Conservation (phyloP, 2,113 vertebrate species). For the Orientallactaga bullata region DNA sequence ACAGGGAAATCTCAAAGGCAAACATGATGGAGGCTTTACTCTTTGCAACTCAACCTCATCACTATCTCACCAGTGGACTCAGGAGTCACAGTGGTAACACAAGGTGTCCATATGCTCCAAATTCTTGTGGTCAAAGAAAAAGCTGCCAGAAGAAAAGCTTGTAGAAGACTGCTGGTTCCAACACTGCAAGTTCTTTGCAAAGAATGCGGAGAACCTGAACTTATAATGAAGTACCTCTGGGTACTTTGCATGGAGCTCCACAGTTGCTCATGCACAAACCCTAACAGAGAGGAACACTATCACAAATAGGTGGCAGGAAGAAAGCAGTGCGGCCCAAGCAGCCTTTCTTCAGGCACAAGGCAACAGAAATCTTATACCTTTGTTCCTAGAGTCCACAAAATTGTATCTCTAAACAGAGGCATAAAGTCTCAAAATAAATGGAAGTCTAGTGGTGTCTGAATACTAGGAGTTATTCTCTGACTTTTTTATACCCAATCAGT, state of each 20-base stretch:
- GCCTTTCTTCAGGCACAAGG: neutral
- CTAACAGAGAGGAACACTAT: fast-evolving
- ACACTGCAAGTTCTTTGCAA: too few species aligned
- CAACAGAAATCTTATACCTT: neutral
- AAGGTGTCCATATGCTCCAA: neutral
- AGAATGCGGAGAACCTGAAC: neutral
- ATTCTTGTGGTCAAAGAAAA: neutral
- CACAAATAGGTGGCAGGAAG: neutral
- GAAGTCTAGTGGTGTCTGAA: neutral
- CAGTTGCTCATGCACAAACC: neutral
- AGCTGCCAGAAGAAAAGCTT: too few species aligned
- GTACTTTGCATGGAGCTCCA: neutral
- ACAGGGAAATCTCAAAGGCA: neutral
- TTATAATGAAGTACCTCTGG: neutral
- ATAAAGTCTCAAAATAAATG: neutral
- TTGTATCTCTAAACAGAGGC: neutral
- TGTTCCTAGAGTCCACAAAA: neutral
- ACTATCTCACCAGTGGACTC: neutral
- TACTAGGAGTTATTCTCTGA: neutral
- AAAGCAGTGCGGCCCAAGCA: too few species aligned
- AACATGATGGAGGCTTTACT: neutral
- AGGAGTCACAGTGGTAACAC: neutral
- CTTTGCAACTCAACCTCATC: neutral
- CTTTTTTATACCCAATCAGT: neutral
- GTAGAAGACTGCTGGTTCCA: neutral